Evolutionary conservation across 1,140 invertebrate species (phyloP), one percentile per base, ranked within the genome.

Genomic region (Trichonephila clavata): DNA sequence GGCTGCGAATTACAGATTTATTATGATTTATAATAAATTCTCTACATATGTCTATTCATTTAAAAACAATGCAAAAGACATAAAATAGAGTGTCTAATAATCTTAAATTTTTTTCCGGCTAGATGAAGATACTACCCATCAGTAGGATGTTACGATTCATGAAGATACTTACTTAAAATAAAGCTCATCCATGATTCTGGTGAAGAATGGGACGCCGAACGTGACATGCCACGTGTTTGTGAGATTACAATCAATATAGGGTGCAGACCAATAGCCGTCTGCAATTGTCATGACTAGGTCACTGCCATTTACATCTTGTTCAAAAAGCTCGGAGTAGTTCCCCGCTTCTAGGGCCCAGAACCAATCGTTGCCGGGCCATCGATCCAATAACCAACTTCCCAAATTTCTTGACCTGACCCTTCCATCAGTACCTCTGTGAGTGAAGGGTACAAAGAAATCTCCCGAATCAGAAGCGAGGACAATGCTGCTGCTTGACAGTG

Each of bases 121-220:
- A 5, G 10, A 50, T 50, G 1, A 50, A 50, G 4, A 50, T 10
- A 50, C 50, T 8, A 10, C 6, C 8, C 50, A 50, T 7, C 10
- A 10, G 50, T 50, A 50, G 2, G 43, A 43, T 50, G 50, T 50
- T 50, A 50, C 7, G 50, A 50, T 50, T 24, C 18, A 18, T 21
- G 18, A 43, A 16, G 0, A 68, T 24, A 27, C 93, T 90, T 84
- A 94, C 93, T 94, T 94, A 27, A 94, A 94, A 68, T 59, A 68
- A 83, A 94, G 77, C 32, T 94, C 88, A 60, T 94, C 87, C 14
- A 18, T 18, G 57, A 16, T 87, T 97, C 97, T 98, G 83, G 99
- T 98, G 96, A 99, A 99, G 97, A 99, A 99, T 90, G 99, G 99
- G 90, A 97, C 97, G 84, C 98, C 97, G 96, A 99, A 99, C 65